Percentiles rank a stretch among this genome's conserved stretches.
phyloP scores from a whole-genome alignment of 2,797 vertebrate species.

The Monodelphis domestica region DNA sequence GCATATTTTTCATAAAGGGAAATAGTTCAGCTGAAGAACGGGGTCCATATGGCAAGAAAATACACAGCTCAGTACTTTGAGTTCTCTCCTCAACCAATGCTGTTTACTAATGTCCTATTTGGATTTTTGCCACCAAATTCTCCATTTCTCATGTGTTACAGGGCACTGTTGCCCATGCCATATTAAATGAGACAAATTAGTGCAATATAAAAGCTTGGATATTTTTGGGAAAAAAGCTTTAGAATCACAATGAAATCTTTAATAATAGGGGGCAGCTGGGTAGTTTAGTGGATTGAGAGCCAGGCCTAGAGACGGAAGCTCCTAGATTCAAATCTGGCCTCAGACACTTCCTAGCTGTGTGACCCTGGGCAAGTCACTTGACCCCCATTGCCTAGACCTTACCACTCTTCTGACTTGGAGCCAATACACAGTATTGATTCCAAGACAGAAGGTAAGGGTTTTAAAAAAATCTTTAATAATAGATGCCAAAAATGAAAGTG shows the following conservation, averaged over 20 bases:
- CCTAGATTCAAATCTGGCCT: too few species aligned
- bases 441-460: too few species aligned
- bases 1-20: conserved; percentile 48
- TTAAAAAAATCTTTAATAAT: conserved; percentile 57
- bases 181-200: conserved; percentile 38
- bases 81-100: conserved; percentile 38
- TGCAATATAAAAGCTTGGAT: conserved; percentile 49
- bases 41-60: conserved; percentile 70
- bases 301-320: too few species aligned
- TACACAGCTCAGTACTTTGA: conserved; percentile 28
- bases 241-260: conserved; percentile 54
- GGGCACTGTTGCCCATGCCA: conserved; percentile 45
- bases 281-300: too few species aligned
- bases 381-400: too few species aligned
- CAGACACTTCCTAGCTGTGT: too few species aligned
- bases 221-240: conserved; percentile 59
- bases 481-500: conserved; percentile 59
- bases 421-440: too few species aligned
- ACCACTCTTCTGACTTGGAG: too few species aligned
- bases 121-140: conserved; percentile 57
- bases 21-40: conserved; percentile 64
- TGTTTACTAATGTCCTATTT: conserved; percentile 61
- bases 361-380: too few species aligned
- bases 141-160: conserved; percentile 58
- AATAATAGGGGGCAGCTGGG: too few species aligned